Evolutionary conservation across 2,888 invertebrate species (phyloP).

Genomic region (Campopleginae sp.): DNA sequence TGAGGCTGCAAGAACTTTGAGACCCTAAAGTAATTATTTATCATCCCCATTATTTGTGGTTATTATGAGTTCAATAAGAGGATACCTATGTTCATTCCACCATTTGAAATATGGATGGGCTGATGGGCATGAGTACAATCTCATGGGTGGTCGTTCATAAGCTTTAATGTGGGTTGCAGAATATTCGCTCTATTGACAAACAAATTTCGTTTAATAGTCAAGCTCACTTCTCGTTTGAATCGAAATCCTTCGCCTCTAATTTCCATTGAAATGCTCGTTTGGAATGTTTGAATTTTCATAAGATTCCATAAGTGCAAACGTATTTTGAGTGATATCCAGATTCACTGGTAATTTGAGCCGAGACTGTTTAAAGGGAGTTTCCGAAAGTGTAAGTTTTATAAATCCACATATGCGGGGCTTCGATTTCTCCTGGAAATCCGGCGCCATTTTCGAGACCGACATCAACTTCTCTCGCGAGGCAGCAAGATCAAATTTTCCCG

Average conservation of each 20-base stretch:
- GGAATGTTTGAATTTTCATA: slow-evolving; percentile 50
- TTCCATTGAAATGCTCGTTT: slow-evolving; percentile 57
- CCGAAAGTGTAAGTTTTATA: slow-evolving; percentile 45
- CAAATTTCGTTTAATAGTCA: neutral
- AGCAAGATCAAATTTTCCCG: slow-evolving; percentile 66
- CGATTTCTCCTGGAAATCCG: slow-evolving; percentile 48
- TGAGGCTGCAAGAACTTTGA: neutral
- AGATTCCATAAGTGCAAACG: slow-evolving; percentile 57
- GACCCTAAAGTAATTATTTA: too few relatives aligned
- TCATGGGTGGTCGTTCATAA: neutral
- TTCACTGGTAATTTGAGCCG: slow-evolving; percentile 48
- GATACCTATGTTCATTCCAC: neutral
- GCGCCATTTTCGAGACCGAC: slow-evolving; percentile 26
- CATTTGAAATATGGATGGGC: neutral
- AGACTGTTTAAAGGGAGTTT: slow-evolving; percentile 9
- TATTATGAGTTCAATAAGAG: neutral
- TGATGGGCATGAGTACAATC: neutral
- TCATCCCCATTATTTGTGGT: too few relatives aligned
- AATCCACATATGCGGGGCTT: slow-evolving; percentile 57
- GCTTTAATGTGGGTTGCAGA: neutral
- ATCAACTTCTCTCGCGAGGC: slow-evolving; percentile 44
- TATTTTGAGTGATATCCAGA: slow-evolving; percentile 63
- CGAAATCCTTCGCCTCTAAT: neutral
- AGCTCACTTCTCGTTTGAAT: neutral
- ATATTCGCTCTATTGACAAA: neutral